A percentile compares a stretch with the other conserved stretches of the same genome.
Evolutionary conservation across 2,113 vertebrate species (phyloP).

Genomic region (Cephalophus harveyi): DNA sequence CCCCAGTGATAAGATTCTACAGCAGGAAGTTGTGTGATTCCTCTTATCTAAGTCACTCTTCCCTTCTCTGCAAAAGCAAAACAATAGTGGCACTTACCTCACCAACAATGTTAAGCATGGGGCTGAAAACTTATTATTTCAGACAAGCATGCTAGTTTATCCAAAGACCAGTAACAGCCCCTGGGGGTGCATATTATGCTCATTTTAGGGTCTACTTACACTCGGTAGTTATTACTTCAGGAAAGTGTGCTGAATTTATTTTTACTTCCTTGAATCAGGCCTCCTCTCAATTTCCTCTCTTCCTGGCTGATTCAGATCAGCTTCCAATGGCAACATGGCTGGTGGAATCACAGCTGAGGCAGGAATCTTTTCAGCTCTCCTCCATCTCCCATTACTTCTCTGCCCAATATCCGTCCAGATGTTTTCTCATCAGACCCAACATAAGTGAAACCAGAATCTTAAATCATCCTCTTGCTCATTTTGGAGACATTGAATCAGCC

Average conservation of each 20-base stretch:
- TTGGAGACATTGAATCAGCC: neutral
- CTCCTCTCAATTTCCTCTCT: neutral
- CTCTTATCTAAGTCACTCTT: neutral
- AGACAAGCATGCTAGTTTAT: neutral
- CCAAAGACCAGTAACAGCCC: neutral
- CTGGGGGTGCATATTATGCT: neutral
- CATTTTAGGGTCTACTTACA: neutral
- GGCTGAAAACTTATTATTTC: neutral
- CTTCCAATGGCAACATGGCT: neutral
- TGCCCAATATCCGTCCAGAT: neutral
- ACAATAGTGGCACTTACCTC: neutral
- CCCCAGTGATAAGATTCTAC: neutral
- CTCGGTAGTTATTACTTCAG: neutral
- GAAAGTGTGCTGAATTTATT: conserved; percentile 10
- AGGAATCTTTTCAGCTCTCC: neutral
- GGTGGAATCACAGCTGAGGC: neutral
- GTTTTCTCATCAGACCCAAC: neutral
- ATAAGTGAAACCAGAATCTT: neutral
- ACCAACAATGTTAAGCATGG: neutral
- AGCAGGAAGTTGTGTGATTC: neutral
- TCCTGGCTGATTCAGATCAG: neutral
- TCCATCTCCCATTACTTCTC: neutral
- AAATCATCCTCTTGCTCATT: neutral
- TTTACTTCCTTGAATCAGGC: neutral
- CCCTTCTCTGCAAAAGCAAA: neutral